Percentiles rank a stretch among this genome's conserved stretches.
Conservation (phyloP, 2,888 invertebrate species). For the Cyrtodaria siliqua region DNA sequence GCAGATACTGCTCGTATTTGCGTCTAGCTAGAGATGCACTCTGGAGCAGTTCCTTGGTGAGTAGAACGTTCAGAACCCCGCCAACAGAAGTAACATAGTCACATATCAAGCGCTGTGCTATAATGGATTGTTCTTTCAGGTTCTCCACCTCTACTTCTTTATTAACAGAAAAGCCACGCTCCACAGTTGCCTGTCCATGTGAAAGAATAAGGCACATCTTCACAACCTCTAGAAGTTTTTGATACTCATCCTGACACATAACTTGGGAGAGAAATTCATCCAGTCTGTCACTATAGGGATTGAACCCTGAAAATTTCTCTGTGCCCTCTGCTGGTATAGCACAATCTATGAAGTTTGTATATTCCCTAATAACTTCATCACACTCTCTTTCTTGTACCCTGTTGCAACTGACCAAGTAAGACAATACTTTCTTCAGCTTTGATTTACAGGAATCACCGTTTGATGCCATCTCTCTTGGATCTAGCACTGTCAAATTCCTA, state of each 20-base stretch:
- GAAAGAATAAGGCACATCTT: constrained; percentile 59
- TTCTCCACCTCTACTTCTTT: constrained; percentile 61
- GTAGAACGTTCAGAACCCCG: constrained; percentile 40
- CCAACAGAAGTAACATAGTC: constrained; percentile 52
- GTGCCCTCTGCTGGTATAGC: constrained; percentile 17
- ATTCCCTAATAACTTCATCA: constrained; percentile 21
- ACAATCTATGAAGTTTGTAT: constrained; percentile 15
- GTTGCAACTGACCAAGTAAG: constrained; percentile 19
- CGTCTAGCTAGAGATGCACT: constrained; percentile 37
- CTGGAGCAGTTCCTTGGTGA: constrained; percentile 24
- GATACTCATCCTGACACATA: constrained; percentile 19
- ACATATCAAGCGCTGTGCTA: constrained; percentile 56
- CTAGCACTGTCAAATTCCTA: constrained; percentile 28
- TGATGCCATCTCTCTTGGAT: constrained; percentile 40
- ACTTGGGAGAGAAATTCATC: constrained; percentile 29
- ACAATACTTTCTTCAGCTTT: constrained; percentile 14
- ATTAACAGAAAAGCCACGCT: constrained; percentile 71
- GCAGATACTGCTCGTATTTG: constrained; percentile 35
- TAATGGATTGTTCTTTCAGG: constrained; percentile 49
- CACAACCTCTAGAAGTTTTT: constrained; percentile 17
- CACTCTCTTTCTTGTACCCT: constrained; percentile 24
- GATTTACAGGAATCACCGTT: constrained; percentile 2
- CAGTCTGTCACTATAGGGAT: constrained; percentile 18
- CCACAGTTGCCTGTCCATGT: constrained; percentile 70
- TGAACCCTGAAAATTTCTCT: constrained; percentile 30